phyloP scores from a whole-genome alignment of 2,888 invertebrate genomes.

The Globia sparganii region DNA sequence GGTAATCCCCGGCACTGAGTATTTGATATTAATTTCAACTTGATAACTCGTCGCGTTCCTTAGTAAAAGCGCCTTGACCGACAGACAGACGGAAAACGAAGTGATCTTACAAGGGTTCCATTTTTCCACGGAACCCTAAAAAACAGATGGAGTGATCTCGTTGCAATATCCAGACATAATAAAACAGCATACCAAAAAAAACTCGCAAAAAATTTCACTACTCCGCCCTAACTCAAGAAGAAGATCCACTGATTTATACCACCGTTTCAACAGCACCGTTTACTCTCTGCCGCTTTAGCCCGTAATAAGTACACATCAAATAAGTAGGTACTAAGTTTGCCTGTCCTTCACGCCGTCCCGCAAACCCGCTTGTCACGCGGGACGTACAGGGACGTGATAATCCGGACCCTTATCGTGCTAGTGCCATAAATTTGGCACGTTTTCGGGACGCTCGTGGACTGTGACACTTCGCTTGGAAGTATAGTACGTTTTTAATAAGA shows the following conservation, averaged over 20 bases:
- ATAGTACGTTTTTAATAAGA: constrained; percentile 42
- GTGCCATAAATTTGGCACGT: constrained; percentile 71
- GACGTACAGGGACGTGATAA: constrained; percentile 69
- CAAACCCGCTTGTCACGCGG: constrained; percentile 47
- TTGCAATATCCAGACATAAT: not conserved
- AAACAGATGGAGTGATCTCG: not conserved
- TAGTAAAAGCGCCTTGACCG: too few species aligned
- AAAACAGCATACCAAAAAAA: not conserved
- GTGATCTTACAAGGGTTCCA: too few species aligned
- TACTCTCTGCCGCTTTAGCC: constrained; percentile 54
- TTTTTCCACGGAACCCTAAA: not conserved
- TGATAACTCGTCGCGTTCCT: too few species aligned
- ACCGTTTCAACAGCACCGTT: constrained; percentile 37
- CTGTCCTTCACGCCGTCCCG: constrained; percentile 41
- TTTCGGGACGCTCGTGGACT: constrained; percentile 45
- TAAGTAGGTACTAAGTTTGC: constrained; percentile 57
- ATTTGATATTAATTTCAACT: too few species aligned
- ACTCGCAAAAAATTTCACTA: not conserved
- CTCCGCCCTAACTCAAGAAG: not conserved
- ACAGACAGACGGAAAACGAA: too few species aligned
- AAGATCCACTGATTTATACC: constrained; percentile 53
- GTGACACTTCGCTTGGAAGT: constrained; percentile 49
- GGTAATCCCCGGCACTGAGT: too few species aligned
- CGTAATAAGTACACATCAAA: constrained; percentile 66
- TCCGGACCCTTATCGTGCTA: constrained; percentile 72